Conservation (phyloP, 2,797 vertebrate genomes). For the Gallinago nigripennis region DNA sequence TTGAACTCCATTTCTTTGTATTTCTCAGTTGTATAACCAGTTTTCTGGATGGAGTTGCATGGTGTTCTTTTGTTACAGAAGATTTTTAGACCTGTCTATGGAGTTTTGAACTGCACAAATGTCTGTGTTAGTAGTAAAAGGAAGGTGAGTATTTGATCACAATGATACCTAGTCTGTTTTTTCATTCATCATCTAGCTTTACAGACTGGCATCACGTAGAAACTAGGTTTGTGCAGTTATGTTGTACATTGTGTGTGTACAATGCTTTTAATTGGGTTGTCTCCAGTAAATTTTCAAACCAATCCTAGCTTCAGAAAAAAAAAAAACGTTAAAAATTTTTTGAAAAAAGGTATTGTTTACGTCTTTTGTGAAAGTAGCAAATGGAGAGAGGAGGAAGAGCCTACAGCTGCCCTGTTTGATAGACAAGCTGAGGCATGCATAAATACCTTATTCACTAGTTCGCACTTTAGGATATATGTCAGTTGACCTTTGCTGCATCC, state of each 20-base stretch:
- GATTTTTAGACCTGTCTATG: neutral
- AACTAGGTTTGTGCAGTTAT: neutral
- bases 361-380: neutral
- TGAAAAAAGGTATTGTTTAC: accelerated
- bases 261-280: neutral
- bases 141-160: neutral
- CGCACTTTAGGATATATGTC: neutral
- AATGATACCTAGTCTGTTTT: accelerated
- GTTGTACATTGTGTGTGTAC: accelerated
- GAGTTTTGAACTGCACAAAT: neutral
- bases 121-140: neutral
- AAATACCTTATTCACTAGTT: neutral
- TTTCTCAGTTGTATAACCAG: neutral
- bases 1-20: neutral
- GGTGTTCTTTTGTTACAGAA: neutral
- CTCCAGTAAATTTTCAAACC: neutral
- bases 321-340: neutral
- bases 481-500: neutral
- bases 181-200: neutral
- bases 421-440: neutral
- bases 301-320: neutral
- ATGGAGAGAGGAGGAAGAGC: neutral
- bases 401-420: neutral
- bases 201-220: neutral
- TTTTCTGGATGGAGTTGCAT: neutral